A percentile compares a stretch with the other conserved stretches of the same genome.
Evolutionary conservation across 2,113 vertebrate genomes (phyloP).

Genomic region (Myxocyprinus asiaticus): DNA sequence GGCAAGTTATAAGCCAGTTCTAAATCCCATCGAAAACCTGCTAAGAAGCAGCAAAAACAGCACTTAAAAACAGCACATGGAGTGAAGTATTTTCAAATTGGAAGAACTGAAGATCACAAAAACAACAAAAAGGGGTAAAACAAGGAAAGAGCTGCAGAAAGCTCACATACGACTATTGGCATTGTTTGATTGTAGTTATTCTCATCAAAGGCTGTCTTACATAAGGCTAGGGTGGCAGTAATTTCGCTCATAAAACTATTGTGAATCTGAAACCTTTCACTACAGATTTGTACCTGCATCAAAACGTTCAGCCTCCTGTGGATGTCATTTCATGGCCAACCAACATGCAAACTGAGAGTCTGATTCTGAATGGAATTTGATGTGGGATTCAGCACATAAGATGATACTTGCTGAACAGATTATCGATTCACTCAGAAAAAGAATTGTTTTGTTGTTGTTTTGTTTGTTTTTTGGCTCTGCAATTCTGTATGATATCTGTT

Average conservation of each 20-base stretch:
- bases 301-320: neutral
- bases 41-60: neutral
- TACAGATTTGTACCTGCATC: neutral
- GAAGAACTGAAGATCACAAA: neutral
- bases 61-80: neutral
- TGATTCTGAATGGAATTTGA: conserved; percentile 6
- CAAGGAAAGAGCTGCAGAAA: neutral
- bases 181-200: neutral
- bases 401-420: conserved; percentile 30
- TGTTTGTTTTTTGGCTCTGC: neutral
- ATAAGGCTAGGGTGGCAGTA: neutral
- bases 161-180: too few species aligned
- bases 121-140: neutral
- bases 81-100: neutral
- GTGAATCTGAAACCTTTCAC: neutral
- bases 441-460: neutral
- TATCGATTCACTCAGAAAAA: neutral
- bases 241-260: neutral
- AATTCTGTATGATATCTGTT: conserved; percentile 24
- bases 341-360: neutral
- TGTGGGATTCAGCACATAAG: conserved; percentile 22
- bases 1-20: neutral
- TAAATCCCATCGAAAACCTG: neutral
- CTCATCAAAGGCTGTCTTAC: neutral
- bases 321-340: neutral